These are phyloP conservation scores for Pagrus major DNA, from an alignment of 2,113 vertebrate species.

Conservation along the genomic window DNA sequence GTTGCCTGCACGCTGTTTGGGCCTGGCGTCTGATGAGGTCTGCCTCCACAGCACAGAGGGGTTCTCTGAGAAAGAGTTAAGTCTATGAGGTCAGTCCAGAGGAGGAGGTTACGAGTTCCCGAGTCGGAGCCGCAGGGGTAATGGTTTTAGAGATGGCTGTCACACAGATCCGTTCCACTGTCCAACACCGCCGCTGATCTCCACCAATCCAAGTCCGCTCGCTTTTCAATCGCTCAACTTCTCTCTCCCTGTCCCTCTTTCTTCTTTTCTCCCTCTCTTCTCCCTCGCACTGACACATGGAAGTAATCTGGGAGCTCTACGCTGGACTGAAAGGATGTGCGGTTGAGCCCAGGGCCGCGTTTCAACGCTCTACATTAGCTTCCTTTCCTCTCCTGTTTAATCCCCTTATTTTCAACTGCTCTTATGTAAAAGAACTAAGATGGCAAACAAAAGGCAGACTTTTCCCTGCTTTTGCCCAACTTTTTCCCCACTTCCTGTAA, in stretches of 20 bases:
- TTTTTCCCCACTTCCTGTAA: slow-evolving; percentile 70
- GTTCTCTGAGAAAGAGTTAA: slow-evolving; percentile 78
- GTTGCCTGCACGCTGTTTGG: slow-evolving; percentile 64
- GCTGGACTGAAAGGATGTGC: slow-evolving; percentile 81
- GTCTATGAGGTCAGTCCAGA: slow-evolving; percentile 72
- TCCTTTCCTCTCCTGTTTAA: slow-evolving; percentile 80
- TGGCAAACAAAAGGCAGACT: slow-evolving; percentile 81
- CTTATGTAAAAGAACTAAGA: slow-evolving; percentile 76
- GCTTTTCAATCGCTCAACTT: slow-evolving; percentile 78
- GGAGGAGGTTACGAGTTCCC: slow-evolving; percentile 75
- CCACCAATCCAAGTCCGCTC: slow-evolving; percentile 67
- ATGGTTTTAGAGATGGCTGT: slow-evolving; percentile 87
- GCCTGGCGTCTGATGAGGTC: slow-evolving; percentile 69
- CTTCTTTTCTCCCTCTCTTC: slow-evolving; percentile 69
- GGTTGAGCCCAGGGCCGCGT: slow-evolving; percentile 77
- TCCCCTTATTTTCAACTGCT: slow-evolving; percentile 78
- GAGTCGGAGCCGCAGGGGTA: slow-evolving; percentile 79
- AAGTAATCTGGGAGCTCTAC: slow-evolving; percentile 82
- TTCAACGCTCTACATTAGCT: slow-evolving; percentile 80
- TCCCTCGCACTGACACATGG: slow-evolving; percentile 78
- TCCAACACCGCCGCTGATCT: slow-evolving; percentile 78
- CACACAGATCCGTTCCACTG: slow-evolving; percentile 86
- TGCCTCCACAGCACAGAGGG: slow-evolving; percentile 74
- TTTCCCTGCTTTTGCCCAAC: slow-evolving; percentile 68
- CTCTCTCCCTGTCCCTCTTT: slow-evolving; percentile 71